Base-by-base conservation (phyloP, 1,140 invertebrate species). In the Pogonomyrmex californicus region DNA sequence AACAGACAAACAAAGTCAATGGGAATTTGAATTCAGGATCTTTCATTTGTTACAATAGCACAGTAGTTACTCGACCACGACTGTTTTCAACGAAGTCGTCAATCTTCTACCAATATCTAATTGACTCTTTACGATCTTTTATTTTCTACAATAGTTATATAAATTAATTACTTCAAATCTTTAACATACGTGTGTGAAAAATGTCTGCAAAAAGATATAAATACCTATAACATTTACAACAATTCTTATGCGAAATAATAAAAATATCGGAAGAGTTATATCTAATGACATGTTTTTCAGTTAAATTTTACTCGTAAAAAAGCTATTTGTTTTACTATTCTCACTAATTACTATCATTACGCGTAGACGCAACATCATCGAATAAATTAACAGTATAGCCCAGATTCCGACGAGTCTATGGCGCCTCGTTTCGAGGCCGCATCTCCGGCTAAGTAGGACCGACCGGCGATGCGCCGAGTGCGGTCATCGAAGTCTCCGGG, bases 401-500 rank as follows among this genome's bases (percentile, higher is more conserved):
- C 4, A 14, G 2, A 81, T 54, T 7, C 14, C n/a, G n/a, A 51
- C 12, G 12, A 7, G 12, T 76, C 2, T 30, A 4, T 58, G 7
- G 14, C 12, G 5, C 1, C 9, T 75, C 1, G 0, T 56, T 10
- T 56, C 14, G 56, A 62, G 33, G 49, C 38, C 56, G 30, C 14
- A 17, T 44, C 38, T 41, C 54, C 14, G 10, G 14, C 41, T 14
- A n/a, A 4, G 30, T 9, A 5, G n/a, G 44, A 44, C 4, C 23
- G n/a, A 10, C 30, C 79, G 86, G 62, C 83, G 85, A 41, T 73
- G 78, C 89, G 38, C 12, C 41, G 14, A 38, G 17, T 38, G 38
- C 60, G 60, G 4, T 75, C 47, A 30, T 86, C 17, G 23, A 86
- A 73, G 5, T 86, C 77, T 83, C 58, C 47, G 33, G 79, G 89